Percentiles rank a stretch among this genome's conserved stretches.
Evolutionary conservation across 2,113 vertebrate genomes (phyloP).

Genomic region (Erinaceus europaeus): DNA sequence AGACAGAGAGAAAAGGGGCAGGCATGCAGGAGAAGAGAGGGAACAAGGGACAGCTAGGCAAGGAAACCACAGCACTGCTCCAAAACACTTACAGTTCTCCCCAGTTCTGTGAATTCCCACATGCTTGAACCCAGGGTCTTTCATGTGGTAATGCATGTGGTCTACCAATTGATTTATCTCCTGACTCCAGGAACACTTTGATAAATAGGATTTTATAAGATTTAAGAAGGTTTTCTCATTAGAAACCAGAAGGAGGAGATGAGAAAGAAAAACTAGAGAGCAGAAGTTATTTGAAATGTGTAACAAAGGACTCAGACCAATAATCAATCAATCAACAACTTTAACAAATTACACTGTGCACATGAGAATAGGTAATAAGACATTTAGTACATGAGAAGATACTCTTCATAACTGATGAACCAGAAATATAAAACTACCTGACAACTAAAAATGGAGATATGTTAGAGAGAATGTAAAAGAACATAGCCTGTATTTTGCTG

Average conservation of each 20-base stretch:
- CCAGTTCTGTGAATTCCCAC: too few species aligned
- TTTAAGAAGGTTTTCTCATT: too few species aligned
- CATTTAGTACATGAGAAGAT: background rate
- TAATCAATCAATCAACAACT: background rate
- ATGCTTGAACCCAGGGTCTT: too few species aligned
- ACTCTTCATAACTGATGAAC: background rate
- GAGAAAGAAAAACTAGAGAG: background rate
- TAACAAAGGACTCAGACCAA: background rate
- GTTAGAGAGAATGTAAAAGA: background rate
- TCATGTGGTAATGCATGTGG: too few species aligned
- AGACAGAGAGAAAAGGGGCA: background rate
- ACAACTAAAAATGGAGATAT: background rate
- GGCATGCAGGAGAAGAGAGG: background rate
- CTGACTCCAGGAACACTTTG: too few species aligned
- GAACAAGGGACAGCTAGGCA: too few species aligned
- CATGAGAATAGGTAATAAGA: background rate
- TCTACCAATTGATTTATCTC: too few species aligned
- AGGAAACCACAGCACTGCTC: too few species aligned
- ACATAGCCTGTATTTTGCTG: fast-evolving
- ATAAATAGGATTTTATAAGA: background rate
- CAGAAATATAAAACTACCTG: background rate
- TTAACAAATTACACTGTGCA: background rate
- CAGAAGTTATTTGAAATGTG: background rate
- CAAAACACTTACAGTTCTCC: too few species aligned
- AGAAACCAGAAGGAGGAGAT: background rate